Conservation (phyloP, 2,113 vertebrate genomes). For the Columbina picui region DNA sequence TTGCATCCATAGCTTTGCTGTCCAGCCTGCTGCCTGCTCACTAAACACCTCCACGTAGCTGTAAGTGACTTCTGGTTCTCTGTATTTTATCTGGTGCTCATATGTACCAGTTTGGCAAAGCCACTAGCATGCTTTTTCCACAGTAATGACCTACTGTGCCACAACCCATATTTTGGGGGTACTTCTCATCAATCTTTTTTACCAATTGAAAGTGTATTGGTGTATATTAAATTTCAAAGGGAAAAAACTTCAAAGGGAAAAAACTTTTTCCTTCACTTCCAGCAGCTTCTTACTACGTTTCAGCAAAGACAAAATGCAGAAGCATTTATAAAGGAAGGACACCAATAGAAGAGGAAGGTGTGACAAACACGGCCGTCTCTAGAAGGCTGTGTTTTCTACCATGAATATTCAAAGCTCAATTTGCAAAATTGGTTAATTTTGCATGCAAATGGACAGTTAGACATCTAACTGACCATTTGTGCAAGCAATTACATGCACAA, state of each 20-base stretch:
- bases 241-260: neutral
- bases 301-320: neutral
- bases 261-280: neutral
- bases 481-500: neutral
- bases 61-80: neutral
- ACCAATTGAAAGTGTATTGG: neutral
- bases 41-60: neutral
- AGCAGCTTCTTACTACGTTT: too few relatives aligned
- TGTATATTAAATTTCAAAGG: neutral
- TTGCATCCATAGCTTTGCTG: neutral
- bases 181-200: neutral
- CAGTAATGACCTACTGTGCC: neutral
- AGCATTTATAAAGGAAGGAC: neutral
- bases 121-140: too few relatives aligned
- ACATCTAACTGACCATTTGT: conserved; percentile 49
- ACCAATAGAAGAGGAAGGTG: neutral
- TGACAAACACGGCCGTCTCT: neutral
- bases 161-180: neutral
- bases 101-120: fast-evolving
- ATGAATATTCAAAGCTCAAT: neutral
- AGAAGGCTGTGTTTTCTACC: neutral
- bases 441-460: conserved; percentile 32
- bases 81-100: neutral
- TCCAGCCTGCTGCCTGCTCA: neutral
- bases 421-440: conserved; percentile 7